phyloP scores from a whole-genome alignment of 2,888 invertebrate species.

The Eupithecia inturbata region DNA sequence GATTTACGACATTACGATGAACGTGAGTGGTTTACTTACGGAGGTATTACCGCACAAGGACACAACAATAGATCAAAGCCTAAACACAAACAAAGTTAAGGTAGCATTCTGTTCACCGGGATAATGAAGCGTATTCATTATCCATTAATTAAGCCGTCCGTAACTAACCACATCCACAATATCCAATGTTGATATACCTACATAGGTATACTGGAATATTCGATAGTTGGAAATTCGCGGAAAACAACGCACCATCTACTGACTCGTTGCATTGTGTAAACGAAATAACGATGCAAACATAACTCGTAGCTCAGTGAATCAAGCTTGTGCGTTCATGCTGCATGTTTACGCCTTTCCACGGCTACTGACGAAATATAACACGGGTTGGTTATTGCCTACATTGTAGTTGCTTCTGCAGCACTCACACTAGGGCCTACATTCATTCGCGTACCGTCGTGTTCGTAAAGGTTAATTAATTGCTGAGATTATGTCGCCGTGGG shows the following conservation, averaged over 20 bases:
- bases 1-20: conserved; percentile 6
- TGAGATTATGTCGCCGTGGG: background rate
- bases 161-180: conserved; percentile 3
- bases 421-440: background rate
- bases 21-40: background rate
- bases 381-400: background rate
- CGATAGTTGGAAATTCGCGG: background rate
- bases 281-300: conserved; percentile 9
- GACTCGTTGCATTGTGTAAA: conserved; percentile 7
- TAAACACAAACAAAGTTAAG: background rate
- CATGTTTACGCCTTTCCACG: background rate
- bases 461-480: background rate
- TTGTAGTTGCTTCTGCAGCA: background rate
- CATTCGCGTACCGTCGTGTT: background rate
- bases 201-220: background rate
- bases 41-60: background rate
- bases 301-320: background rate
- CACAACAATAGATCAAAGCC: conserved; percentile 11
- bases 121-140: background rate
- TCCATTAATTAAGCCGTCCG: background rate
- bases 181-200: background rate
- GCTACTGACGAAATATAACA: background rate
- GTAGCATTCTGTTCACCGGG: background rate
- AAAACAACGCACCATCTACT: background rate
- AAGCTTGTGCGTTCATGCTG: background rate